Evolutionary conservation across 2,797 vertebrate species (phyloP).

Genomic region (Hemitrygon akajei): DNA sequence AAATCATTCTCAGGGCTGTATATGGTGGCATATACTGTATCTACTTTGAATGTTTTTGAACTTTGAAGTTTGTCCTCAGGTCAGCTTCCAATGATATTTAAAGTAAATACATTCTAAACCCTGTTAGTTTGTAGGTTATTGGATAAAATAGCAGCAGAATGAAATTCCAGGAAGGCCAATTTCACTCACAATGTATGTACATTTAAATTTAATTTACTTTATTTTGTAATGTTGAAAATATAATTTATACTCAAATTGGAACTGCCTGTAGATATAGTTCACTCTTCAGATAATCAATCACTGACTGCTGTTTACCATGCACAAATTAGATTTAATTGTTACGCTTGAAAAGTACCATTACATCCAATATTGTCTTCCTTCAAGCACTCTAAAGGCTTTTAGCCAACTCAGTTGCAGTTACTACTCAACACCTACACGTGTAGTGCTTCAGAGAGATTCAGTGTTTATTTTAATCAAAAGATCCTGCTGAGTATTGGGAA

Average conservation of each 20-base stretch:
- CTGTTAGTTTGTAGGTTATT: background rate
- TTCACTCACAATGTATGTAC: background rate
- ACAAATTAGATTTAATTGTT: conserved; percentile 17
- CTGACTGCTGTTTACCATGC: background rate
- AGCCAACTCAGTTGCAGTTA: background rate
- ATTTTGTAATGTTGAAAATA: conserved; percentile 3
- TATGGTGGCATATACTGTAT: no score
- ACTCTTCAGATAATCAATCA: conserved; percentile 26
- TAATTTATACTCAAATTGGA: background rate
- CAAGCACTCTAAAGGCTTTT: conserved; percentile 17
- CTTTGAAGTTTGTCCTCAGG: no score
- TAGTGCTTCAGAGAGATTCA: background rate
- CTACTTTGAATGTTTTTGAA: no score
- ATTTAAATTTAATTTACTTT: conserved; percentile 10
- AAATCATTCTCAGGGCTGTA: no score
- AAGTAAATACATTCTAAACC: background rate
- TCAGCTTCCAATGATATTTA: background rate
- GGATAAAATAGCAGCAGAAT: background rate
- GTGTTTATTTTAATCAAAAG: background rate
- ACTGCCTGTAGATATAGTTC: conserved; percentile 2
- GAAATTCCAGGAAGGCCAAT: background rate
- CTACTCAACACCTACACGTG: conserved; percentile 32
- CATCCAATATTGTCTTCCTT: background rate
- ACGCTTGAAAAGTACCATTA: conserved; percentile 1
- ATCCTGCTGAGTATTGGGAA: background rate